These are phyloP conservation scores for Pheosia tremula DNA, from an alignment of 2,888 invertebrate species.

Conservation along the genomic window DNA sequence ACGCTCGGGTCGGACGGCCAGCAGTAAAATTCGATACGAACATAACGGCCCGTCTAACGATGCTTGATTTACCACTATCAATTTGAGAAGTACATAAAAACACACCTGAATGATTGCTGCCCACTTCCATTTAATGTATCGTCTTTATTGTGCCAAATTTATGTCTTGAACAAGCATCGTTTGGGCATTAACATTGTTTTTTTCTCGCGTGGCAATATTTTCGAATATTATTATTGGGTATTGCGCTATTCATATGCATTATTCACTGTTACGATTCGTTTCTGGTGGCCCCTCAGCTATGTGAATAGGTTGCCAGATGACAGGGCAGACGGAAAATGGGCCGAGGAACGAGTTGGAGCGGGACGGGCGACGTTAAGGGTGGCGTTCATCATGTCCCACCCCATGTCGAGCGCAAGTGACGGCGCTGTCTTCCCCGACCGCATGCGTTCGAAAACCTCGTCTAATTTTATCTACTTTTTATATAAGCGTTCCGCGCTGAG, in stretches of 20 bases:
- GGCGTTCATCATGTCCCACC: constrained; percentile 77
- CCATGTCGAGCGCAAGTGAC: constrained; percentile 79
- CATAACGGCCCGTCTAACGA: constrained; percentile 69
- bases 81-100: constrained; percentile 73
- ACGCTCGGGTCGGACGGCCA: constrained; percentile 58
- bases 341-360: constrained; percentile 48
- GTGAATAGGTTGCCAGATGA: constrained; percentile 78
- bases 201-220: constrained; percentile 33
- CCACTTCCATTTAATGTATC: constrained; percentile 58
- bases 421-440: constrained; percentile 74
- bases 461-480: constrained; percentile 56
- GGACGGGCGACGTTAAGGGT: constrained; percentile 64
- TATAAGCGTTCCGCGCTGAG: constrained; percentile 31
- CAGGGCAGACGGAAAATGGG: constrained; percentile 50
- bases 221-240: constrained; percentile 69
- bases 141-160: constrained; percentile 62
- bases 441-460: constrained; percentile 70
- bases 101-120: constrained; percentile 68
- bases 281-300: constrained; percentile 70
- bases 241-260: constrained; percentile 69
- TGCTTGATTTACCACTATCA: constrained; percentile 78
- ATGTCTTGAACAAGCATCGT: constrained; percentile 41
- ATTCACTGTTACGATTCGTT: constrained; percentile 81
- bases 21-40: constrained; percentile 80
- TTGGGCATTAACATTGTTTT: constrained; percentile 20